phyloP scores from a whole-genome alignment of 2,888 invertebrate genomes.

The Drosophila koepferae region DNA sequence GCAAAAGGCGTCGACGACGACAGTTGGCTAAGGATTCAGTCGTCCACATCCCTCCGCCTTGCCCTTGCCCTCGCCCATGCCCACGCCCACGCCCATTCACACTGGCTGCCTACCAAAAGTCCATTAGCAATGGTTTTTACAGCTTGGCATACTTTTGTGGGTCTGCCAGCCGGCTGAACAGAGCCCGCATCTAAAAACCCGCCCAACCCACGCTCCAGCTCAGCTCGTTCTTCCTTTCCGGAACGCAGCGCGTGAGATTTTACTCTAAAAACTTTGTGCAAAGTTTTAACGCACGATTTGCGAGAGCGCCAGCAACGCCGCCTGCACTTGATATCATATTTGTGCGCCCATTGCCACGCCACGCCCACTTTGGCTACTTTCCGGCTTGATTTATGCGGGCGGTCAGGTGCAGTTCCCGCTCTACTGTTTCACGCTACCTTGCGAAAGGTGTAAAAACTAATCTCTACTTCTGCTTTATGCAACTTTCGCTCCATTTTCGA shows the following conservation, averaged over 20 bases:
- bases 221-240: constrained; percentile 28
- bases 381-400: constrained; percentile 67
- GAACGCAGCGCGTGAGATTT: constrained; percentile 70
- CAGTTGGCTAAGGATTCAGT: constrained; percentile 58
- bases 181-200: constrained; percentile 24
- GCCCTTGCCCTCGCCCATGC: not conserved
- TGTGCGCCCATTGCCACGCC: constrained; percentile 53
- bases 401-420: constrained; percentile 31
- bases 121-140: constrained; percentile 80
- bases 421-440: constrained; percentile 24
- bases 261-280: constrained; percentile 70
- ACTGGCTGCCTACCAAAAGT: constrained; percentile 67
- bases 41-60: not conserved
- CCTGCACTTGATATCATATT: constrained; percentile 80
- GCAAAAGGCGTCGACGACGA: constrained; percentile 65
- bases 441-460: constrained; percentile 70
- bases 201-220: not conserved
- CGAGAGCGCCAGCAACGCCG: constrained; percentile 55
- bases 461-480: constrained; percentile 19
- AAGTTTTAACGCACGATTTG: constrained; percentile 80
- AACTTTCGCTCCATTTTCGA: constrained; percentile 18
- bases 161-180: constrained; percentile 37
- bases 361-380: constrained; percentile 59
- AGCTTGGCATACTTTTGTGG: constrained; percentile 75
- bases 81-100: not conserved